Evolutionary conservation across 2,797 vertebrate species (phyloP).

Genomic region (Remorina albescens): DNA sequence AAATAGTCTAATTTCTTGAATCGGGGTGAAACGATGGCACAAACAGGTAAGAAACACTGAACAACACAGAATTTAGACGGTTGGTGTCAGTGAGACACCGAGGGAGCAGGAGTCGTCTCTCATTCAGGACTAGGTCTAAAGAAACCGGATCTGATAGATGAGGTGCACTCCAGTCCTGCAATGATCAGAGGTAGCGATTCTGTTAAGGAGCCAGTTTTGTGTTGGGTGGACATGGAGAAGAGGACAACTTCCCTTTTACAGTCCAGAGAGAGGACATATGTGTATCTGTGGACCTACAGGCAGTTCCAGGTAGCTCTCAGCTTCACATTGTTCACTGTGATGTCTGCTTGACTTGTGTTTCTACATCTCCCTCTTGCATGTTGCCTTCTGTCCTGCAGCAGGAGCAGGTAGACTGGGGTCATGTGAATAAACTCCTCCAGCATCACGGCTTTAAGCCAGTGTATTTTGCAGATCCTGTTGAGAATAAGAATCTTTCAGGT

Average conservation of each 20-base stretch:
- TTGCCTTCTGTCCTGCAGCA: conserved; percentile 67
- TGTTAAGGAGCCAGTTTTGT: neutral
- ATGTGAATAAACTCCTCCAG: conserved; percentile 84
- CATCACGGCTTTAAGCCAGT: conserved; percentile 87
- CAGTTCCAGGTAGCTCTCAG: conserved; percentile 78
- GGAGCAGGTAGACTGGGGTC: conserved; percentile 89
- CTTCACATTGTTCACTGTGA: neutral
- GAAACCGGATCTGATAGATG: conserved; percentile 29
- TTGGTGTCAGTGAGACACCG: neutral
- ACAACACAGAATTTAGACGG: neutral
- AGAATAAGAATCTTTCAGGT: conserved; percentile 84
- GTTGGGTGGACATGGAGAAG: neutral
- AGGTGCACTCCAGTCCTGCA: neutral
- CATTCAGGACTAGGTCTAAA: conserved; percentile 15
- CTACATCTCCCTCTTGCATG: neutral
- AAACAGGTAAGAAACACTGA: conserved; percentile 40
- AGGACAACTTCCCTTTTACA: conserved; percentile 21
- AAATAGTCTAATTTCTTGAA: neutral
- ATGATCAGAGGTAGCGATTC: neutral
- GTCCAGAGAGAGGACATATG: conserved; percentile 67
- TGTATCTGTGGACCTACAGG: conserved; percentile 81
- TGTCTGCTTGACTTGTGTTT: neutral
- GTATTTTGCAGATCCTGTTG: conserved; percentile 78
- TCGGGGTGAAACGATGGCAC: conserved; percentile 18
- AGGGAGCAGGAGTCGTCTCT: conserved; percentile 20